These are phyloP conservation scores for Zenarchopterus dispar DNA, from an alignment of 2,797 vertebrate genomes.

Conservation along the genomic window DNA sequence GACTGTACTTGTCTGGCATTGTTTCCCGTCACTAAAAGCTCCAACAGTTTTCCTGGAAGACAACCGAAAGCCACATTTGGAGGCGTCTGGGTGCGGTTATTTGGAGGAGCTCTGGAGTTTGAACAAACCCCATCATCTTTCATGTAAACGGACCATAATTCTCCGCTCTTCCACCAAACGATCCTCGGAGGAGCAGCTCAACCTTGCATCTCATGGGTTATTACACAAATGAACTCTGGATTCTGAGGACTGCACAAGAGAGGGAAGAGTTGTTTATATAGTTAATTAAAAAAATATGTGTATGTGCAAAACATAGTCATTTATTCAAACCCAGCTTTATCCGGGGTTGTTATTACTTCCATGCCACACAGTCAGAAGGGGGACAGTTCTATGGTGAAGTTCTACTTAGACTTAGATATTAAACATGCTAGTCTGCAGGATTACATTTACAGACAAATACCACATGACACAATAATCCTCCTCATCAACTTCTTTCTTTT, in stretches of 20 bases:
- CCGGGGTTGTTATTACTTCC: slow-evolving; percentile 50
- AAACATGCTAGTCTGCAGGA: not conserved
- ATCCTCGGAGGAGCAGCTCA: slow-evolving; percentile 26
- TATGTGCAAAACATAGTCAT: slow-evolving; percentile 10
- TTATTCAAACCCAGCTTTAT: slow-evolving; percentile 38
- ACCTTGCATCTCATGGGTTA: slow-evolving; percentile 36
- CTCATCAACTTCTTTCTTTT: no score
- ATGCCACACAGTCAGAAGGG: slow-evolving; percentile 17
- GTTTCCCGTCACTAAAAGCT: slow-evolving; percentile 5
- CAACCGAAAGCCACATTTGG: slow-evolving; percentile 1
- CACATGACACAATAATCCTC: no score
- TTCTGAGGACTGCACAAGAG: slow-evolving; percentile 5
- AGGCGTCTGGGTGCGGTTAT: slow-evolving; percentile 12
- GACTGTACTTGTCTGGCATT: no score
- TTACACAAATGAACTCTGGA: slow-evolving; percentile 23
- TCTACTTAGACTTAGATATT: slow-evolving; percentile 1
- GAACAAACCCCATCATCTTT: slow-evolving; percentile 24
- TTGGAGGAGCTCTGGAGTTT: slow-evolving; percentile 18
- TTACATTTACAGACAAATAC: no score
- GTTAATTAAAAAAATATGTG: no score
- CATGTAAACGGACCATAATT: slow-evolving; percentile 3
- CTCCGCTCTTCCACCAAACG: slow-evolving; percentile 15
- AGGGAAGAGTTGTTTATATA: no score
- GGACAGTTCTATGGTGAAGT: not conserved
- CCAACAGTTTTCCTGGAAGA: slow-evolving; percentile 22